phyloP scores from a whole-genome alignment of 2,113 vertebrate species.

The Ondatra zibethicus region DNA sequence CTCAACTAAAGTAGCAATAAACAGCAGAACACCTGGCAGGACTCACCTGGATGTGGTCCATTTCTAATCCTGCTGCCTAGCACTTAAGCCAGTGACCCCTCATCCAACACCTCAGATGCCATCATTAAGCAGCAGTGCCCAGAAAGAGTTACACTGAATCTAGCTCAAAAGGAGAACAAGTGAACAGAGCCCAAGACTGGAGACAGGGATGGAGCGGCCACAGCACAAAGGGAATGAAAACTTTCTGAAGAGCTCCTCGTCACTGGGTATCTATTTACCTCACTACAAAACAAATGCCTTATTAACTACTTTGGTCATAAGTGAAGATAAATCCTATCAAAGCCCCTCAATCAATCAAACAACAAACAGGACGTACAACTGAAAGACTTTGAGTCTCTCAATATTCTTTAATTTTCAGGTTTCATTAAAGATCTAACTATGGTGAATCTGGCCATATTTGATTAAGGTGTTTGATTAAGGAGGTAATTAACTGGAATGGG shows the following conservation, averaged over 20 bases:
- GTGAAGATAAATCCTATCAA: not conserved
- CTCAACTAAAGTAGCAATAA: no score
- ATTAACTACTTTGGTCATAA: not conserved
- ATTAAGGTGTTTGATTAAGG: conserved; percentile 50
- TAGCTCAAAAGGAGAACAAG: not conserved
- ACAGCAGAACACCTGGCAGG: not conserved
- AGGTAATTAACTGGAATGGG: conserved; percentile 57
- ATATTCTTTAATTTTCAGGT: conserved; percentile 46
- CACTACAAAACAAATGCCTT: not conserved
- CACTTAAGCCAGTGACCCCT: not conserved
- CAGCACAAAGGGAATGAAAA: not conserved
- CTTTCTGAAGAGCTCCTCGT: not conserved
- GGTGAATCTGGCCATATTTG: not conserved
- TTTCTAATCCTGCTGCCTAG: not conserved
- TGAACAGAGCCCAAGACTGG: not conserved
- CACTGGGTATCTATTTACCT: not conserved
- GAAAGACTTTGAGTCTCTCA: not conserved
- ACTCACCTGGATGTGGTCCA: not conserved
- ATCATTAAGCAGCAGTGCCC: not conserved
- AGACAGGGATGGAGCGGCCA: not conserved
- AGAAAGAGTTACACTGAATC: not conserved
- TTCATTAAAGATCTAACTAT: conserved; percentile 44
- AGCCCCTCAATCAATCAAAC: not conserved
- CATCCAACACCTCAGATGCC: not conserved
- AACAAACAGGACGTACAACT: not conserved